These are phyloP conservation scores for Perodicticus potto DNA, from an alignment of 2,797 vertebrate genomes.

Conservation along the genomic window DNA sequence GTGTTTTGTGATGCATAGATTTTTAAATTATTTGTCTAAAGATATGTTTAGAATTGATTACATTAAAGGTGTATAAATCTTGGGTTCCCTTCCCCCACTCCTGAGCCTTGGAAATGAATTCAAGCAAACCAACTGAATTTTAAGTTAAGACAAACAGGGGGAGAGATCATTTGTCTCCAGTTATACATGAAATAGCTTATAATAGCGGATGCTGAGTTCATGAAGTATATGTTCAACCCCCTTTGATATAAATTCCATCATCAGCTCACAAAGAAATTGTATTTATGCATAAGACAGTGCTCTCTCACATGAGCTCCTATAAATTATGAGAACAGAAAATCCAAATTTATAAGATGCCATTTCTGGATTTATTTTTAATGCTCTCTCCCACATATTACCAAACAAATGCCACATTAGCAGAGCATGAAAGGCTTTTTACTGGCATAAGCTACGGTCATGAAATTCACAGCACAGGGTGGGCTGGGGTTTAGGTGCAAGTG, in stretches of 20 bases:
- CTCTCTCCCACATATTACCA: conserved; percentile 83
- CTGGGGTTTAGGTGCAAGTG: not conserved
- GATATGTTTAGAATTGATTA: conserved; percentile 87
- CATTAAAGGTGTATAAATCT: conserved; percentile 87
- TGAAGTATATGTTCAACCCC: conserved; percentile 86
- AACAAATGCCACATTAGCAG: conserved; percentile 85
- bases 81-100: conserved; percentile 65
- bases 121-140: conserved; percentile 86
- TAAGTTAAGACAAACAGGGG: conserved; percentile 88
- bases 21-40: conserved; percentile 89
- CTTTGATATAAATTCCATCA: conserved; percentile 88
- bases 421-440: conserved; percentile 82
- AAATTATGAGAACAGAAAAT: conserved; percentile 88
- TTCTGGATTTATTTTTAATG: conserved; percentile 89
- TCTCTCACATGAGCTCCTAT: conserved; percentile 85
- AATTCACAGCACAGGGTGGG: conserved; percentile 76
- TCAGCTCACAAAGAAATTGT: conserved; percentile 84
- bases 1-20: conserved; percentile 85
- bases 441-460: conserved; percentile 82
- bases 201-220: conserved; percentile 88
- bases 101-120: conserved; percentile 85
- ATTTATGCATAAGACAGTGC: conserved; percentile 88
- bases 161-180: conserved; percentile 88
- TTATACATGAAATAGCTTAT: conserved; percentile 88
- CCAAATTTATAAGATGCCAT: conserved; percentile 88